Evolutionary conservation across 2,797 vertebrate species (phyloP).

Genomic region (Spea hammondii): DNA sequence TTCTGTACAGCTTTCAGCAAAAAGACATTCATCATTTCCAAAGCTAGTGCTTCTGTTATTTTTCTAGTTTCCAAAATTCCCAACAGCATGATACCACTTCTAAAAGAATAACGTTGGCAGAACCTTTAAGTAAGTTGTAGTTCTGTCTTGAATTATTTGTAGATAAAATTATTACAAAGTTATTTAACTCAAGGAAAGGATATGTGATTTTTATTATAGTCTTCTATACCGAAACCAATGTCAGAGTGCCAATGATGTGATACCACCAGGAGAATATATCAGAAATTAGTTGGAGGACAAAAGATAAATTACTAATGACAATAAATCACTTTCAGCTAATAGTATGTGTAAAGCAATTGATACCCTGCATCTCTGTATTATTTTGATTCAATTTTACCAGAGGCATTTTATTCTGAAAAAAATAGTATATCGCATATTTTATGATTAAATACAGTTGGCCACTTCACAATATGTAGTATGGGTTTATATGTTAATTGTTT

Average conservation of each 20-base stretch:
- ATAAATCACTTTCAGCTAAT: too few relatives aligned
- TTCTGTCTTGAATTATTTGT: conserved; percentile 6
- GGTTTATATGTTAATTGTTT: too few relatives aligned
- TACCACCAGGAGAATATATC: neutral
- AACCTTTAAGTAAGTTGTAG: conserved; percentile 50
- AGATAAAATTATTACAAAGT: conserved; percentile 7
- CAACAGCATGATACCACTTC: conserved; percentile 65
- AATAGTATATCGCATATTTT: too few relatives aligned
- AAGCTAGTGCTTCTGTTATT: conserved; percentile 80
- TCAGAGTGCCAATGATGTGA: neutral
- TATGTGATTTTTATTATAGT: neutral
- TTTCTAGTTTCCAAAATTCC: conserved; percentile 55
- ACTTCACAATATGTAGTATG: too few relatives aligned
- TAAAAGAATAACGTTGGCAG: conserved; percentile 70
- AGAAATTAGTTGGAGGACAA: too few relatives aligned
- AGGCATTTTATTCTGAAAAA: too few relatives aligned
- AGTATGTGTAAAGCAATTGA: too few relatives aligned
- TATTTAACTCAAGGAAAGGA: neutral
- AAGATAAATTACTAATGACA: too few relatives aligned
- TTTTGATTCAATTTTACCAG: too few relatives aligned
- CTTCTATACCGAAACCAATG: neutral
- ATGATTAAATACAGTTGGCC: too few relatives aligned
- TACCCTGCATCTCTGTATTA: too few relatives aligned
- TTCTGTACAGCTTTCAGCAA: conserved; percentile 91
- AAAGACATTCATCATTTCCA: conserved; percentile 97